phyloP scores from a whole-genome alignment of 2,113 vertebrate species.

The Colossoma macropomum region DNA sequence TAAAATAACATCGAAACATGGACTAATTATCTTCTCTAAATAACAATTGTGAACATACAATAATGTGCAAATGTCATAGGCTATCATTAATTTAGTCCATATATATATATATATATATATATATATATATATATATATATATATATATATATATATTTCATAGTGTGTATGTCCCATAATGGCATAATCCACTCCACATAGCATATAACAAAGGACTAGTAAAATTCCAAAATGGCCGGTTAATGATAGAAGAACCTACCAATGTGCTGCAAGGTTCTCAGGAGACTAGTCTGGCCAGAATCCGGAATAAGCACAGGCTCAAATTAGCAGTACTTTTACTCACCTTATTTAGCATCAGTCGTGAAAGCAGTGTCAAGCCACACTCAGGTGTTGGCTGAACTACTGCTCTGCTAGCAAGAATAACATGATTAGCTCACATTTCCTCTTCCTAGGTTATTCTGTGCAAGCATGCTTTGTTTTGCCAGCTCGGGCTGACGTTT shows the following conservation, averaged over 20 bases:
- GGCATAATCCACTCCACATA: background rate
- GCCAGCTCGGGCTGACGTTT: constrained; percentile 69
- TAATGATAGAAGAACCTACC: constrained; percentile 72
- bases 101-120: too few relatives aligned
- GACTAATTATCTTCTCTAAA: too few relatives aligned
- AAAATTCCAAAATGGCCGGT: constrained; percentile 53
- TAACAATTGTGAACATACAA: too few relatives aligned
- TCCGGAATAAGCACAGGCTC: constrained; percentile 70
- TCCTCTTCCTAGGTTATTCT: constrained; percentile 71
- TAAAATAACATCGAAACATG: too few relatives aligned
- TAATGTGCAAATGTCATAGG: too few relatives aligned
- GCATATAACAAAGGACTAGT: background rate
- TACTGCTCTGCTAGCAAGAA: constrained; percentile 79
- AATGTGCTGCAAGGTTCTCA: constrained; percentile 66
- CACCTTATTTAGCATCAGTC: constrained; percentile 69
- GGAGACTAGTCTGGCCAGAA: constrained; percentile 68
- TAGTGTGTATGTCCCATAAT: background rate
- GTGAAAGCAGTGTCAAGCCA: constrained; percentile 72
- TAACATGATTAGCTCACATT: constrained; percentile 77
- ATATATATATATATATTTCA: too few relatives aligned
- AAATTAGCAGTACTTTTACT: constrained; percentile 59
- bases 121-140: too few relatives aligned
- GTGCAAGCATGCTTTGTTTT: constrained; percentile 74
- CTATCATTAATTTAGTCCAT: too few relatives aligned
- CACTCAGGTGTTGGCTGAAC: constrained; percentile 75